Evolutionary conservation across 2,888 invertebrate genomes (phyloP), one percentile per base, ranked within the genome.

Genomic region (Drosophila nr. medialis): DNA sequence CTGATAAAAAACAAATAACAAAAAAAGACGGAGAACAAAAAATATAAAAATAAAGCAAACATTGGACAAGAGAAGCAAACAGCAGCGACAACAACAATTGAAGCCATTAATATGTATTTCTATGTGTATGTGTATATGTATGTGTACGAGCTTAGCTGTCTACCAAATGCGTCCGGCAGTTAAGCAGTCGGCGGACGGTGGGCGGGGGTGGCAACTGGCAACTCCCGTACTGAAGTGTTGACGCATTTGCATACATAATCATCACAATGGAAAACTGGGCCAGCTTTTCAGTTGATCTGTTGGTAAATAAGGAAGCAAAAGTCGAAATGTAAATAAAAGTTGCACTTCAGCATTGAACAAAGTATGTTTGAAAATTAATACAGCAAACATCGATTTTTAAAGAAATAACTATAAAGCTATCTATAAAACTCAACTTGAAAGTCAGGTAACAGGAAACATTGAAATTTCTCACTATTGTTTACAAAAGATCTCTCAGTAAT

Each of bases 231-330:
- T 64, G 58, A 72, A 58, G 50, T 53, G 32, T 48, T 67, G 71
- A 50, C 59, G 53, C 59, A 89, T 84, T 89, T 81, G 75, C 83
- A 89, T 84, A 83, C 55, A 60, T 61, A 65, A 86, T 70, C 71
- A 75, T 60, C 72, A 64, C 51, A 48, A 27, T 42, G 54, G 24
- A 58, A 80, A 75, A 69, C 53, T 76, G 53, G 75, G 76, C 38
- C 80, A 64, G 64, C 27, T 53, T 63, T 55, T 27, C 34, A 45
- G 53, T 75, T 63, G 59, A 60, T 62, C 76, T 63, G 51, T 49
- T 64, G 50, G 48, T 32, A 64, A 68, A 74, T 36, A 62, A 21
- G 42, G 11, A 51, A 40, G n/a, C 30, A 27, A 4, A 27, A 4
- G 4, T 0, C 27, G 32, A 34, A 38, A 71, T 27, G 7, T 8